Evolutionary conservation across 2,888 invertebrate species (phyloP), one percentile per base, ranked within the genome.

Genomic region (Drosophila buzzatii): DNA sequence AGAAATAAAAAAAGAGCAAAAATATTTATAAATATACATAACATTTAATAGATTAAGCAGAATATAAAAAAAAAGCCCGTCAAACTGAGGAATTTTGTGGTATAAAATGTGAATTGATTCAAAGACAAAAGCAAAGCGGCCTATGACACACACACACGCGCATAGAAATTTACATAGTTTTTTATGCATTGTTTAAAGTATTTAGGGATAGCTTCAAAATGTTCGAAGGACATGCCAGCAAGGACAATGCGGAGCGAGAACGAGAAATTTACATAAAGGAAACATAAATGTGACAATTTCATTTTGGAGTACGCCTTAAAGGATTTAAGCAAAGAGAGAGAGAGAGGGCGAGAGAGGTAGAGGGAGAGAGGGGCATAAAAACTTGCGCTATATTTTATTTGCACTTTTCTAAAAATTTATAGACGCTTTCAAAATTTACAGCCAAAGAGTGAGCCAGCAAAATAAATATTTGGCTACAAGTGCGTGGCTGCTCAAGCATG

Each of bases 221-320:
- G 57, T 41, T 27, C 27, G n/a, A 41, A 55, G 53, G 53, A 63
- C 45, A 66, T 41, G 35, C 47, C 33, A 35, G 37, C 8, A 44
- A 58, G 41, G 41, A 37, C n/a, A 10, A 70, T 55, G 33, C n/a
- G 10, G 35, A 62, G 41, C 49, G 27, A 53, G 33, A 20, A 44
- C 45, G 62, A 73, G 71, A 86, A 74, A 86, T 86, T 86, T 89
- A 74, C 89, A 89, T 86, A 89, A 86, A 84, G 82, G 76, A 82
- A 79, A 86, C 86, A 86, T 86, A 86, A 86, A 86, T 86, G 89
- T 82, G 86, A 86, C 85, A 86, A 86, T 86, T 86, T 74, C 76
- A 81, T 79, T 76, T 75, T 73, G 74, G 79, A 71, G 71, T 66
- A 76, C 73, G 84, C 89, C 79, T 84, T 87, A 86, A 89, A 89